These are phyloP conservation scores for Hypsibius dujardini DNA, from an alignment of 1,140 invertebrate species.

Conservation along the genomic window DNA sequence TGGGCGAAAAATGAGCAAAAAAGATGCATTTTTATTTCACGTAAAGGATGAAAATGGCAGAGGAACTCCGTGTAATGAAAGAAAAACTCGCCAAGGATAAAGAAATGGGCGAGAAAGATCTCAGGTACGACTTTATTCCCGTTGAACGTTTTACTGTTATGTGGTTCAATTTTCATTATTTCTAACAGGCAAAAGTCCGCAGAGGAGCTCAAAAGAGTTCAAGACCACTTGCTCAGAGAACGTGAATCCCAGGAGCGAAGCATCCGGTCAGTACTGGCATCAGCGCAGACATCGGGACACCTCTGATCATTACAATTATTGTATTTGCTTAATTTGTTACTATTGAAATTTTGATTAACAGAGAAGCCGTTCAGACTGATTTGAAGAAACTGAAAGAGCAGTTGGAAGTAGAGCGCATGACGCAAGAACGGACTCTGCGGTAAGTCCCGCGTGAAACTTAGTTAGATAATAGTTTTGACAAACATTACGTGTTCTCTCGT, in stretches of 20 bases:
- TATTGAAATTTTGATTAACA: background rate
- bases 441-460: background rate
- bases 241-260: background rate
- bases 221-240: background rate
- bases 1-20: background rate
- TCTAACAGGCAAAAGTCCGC: background rate
- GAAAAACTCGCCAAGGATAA: conserved; percentile 1
- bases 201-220: background rate
- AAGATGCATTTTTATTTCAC: background rate
- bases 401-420: background rate
- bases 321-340: background rate
- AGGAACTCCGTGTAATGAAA: conserved; percentile 1
- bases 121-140: background rate
- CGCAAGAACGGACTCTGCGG: background rate
- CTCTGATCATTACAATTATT: background rate
- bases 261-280: background rate
- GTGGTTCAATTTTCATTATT: too few species aligned
- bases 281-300: background rate
- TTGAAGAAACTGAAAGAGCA: conserved; percentile 1
- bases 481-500: background rate
- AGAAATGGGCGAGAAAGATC: background rate
- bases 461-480: too few species aligned
- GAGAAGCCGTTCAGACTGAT: background rate
- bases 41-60: background rate
- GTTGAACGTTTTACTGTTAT: background rate